phyloP scores from a whole-genome alignment of 1,140 invertebrate genomes.

The Stegodyphus mimosarum region DNA sequence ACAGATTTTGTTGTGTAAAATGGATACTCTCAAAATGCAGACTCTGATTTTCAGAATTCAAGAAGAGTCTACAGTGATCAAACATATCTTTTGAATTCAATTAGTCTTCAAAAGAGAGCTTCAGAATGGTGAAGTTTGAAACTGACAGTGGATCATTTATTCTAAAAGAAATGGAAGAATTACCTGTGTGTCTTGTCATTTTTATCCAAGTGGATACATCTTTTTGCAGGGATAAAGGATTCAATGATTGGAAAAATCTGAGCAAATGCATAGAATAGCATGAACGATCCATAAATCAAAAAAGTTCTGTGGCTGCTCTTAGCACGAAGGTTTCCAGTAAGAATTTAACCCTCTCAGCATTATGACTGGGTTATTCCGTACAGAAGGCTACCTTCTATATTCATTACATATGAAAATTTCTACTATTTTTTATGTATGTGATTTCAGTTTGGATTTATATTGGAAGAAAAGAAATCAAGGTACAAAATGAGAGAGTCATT shows the following conservation, averaged over 20 bases:
- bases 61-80: neutral
- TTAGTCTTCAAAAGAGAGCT: neutral
- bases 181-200: neutral
- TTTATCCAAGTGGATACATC: slow-evolving; percentile 7
- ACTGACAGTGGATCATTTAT: neutral
- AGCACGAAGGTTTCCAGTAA: neutral
- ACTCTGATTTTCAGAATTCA: neutral
- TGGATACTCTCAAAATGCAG: neutral
- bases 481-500: no score
- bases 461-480: no score
- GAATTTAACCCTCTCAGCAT: no score
- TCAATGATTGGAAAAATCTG: slow-evolving; percentile 24
- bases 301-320: slow-evolving; percentile 1
- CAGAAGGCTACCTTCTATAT: no score
- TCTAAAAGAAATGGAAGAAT: neutral
- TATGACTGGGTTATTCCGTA: no score
- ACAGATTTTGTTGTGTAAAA: neutral
- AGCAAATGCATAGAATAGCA: slow-evolving; percentile 18
- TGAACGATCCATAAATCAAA: slow-evolving; percentile 1
- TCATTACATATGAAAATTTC: no score
- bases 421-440: no score
- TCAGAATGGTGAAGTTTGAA: neutral
- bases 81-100: neutral
- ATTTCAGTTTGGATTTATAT: no score
- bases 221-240: slow-evolving; percentile 14